These are phyloP conservation scores for Recurvirostra avosetta DNA, from an alignment of 2,113 vertebrate species.

Conservation along the genomic window DNA sequence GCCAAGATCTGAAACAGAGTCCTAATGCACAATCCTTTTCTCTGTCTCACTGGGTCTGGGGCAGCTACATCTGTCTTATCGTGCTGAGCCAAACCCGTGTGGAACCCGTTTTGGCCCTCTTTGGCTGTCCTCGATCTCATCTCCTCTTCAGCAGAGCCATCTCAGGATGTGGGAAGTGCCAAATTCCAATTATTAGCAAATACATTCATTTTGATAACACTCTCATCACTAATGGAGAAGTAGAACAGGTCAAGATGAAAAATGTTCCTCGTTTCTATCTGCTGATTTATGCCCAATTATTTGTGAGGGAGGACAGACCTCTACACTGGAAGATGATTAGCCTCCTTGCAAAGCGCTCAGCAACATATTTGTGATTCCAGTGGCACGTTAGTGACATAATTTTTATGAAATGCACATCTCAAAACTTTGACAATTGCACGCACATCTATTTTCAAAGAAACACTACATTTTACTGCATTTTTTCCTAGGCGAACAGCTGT, in stretches of 20 bases:
- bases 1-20: fast-evolving
- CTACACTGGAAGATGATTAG: not conserved
- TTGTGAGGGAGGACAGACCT: not conserved
- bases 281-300: not conserved
- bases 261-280: not conserved
- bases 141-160: not conserved
- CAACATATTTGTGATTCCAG: not conserved
- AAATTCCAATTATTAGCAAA: not conserved
- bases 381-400: not conserved
- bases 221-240: not conserved
- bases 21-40: not conserved
- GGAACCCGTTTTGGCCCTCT: not conserved
- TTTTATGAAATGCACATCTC: not conserved
- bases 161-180: not conserved
- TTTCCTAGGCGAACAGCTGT: constrained; percentile 21
- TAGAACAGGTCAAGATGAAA: not conserved
- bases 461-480: not conserved
- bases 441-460: not conserved
- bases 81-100: not conserved
- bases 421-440: not conserved
- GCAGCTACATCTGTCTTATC: not conserved
- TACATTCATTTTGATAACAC: not conserved
- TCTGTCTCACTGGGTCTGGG: not conserved
- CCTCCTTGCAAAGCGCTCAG: not conserved
- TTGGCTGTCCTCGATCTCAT: not conserved